Base-by-base conservation (phyloP, 2,888 invertebrate genomes). In the Camponotus fellah region DNA sequence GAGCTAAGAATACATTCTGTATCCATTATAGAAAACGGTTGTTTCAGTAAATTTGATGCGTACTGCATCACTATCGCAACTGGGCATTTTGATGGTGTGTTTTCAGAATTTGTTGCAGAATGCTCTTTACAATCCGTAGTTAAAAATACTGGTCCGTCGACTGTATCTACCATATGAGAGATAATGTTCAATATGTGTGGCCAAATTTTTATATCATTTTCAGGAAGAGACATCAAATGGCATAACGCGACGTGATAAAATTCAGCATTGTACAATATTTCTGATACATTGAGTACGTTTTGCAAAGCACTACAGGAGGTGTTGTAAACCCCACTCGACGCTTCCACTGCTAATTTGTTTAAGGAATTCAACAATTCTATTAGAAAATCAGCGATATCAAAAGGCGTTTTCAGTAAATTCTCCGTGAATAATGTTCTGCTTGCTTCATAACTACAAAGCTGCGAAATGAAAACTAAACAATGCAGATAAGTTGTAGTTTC, bases 1-100 rank as follows among this genome's bases (percentile, higher is more conserved):
- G 94, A 72, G 26, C 90, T 87, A 1, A 89, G 84, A 2, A 94
- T 85, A 71, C 93, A 93, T 75, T 94, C 93, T 14, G 92, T 82
- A 69, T 92, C 92, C 91, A 95, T 93, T n/a, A 95, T 93, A 3
- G 93, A 92, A 21, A 94, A 91, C 0, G 95, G 94, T 83, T 94
- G 95, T 53, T 90, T 91, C 43, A 95, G 81, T 34, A 94, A 86
- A 81, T 91, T 90, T 0, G 94, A 91, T 0, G 91, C 88, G 60
- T 93, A 91, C 8, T 86, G 82, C 49, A 94, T 76, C 53, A 93
- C 84, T 10, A 88, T 87, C 43, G 91, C 84, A 8, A 91, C 92
- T 6, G 94, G 93, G 81, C 90, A 93, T 68, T 90, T 90, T 2
- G 88, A 77, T 12, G 76, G 43, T 5, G 69, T 81, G 62, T 85